A percentile compares a stretch with the other conserved stretches of the same genome.
These are phyloP conservation scores for Clangula hyemalis DNA, from an alignment of 2,797 vertebrate genomes.

Conservation along the genomic window DNA sequence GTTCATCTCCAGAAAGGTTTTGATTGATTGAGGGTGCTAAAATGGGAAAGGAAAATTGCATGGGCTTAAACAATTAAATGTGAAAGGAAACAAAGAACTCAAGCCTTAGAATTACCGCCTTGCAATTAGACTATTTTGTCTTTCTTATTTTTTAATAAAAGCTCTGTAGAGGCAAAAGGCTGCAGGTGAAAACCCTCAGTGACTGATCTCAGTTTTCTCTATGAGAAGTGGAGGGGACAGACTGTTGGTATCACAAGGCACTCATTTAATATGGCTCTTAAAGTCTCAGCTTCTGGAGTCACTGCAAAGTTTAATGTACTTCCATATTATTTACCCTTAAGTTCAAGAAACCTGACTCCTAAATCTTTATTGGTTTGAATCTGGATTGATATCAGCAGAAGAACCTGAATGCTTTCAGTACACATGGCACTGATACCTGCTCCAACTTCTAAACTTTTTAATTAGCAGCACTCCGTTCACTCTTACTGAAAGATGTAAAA, in stretches of 20 bases:
- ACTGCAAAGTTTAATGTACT: neutral
- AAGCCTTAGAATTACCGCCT: constrained; percentile 26
- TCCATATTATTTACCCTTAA: neutral
- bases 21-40: constrained; percentile 69
- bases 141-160: constrained; percentile 16
- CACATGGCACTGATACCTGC: neutral
- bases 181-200: neutral
- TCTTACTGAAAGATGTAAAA: neutral
- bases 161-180: neutral
- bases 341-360: neutral
- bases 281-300: neutral
- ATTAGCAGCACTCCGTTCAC: neutral
- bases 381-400: neutral
- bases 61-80: constrained; percentile 57
- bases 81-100: constrained; percentile 59
- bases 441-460: neutral
- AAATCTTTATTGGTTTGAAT: neutral
- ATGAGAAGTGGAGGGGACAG: neutral
- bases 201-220: neutral
- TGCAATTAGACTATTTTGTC: neutral
- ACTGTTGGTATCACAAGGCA: neutral
- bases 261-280: neutral
- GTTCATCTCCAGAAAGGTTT: constrained; percentile 53
- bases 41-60: constrained; percentile 62
- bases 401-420: neutral